Evolutionary conservation across 2,888 invertebrate genomes (phyloP).

Genomic region (Troides aeacus): DNA sequence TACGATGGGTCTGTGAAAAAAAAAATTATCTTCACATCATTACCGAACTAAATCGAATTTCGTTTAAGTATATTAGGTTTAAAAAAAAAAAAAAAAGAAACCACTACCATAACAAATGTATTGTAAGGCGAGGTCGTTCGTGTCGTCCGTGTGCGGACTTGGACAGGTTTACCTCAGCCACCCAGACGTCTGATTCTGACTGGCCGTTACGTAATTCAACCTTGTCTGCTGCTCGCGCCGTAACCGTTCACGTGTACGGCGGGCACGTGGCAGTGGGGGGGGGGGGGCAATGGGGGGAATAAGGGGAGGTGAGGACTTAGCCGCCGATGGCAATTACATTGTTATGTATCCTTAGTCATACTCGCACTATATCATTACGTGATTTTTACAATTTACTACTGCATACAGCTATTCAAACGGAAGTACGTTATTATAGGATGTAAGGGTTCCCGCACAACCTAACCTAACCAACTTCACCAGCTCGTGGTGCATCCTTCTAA

Average conservation of each 20-base stretch:
- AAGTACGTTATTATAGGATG: background rate
- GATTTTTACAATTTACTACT: background rate
- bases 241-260: slow-evolving; percentile 16
- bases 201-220: slow-evolving; percentile 20
- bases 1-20: too few relatives aligned
- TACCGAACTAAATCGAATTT: too few relatives aligned
- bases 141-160: slow-evolving; percentile 1
- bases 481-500: too few relatives aligned
- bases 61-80: too few relatives aligned
- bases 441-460: too few relatives aligned
- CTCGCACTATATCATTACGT: background rate
- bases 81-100: too few relatives aligned
- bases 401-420: background rate
- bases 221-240: slow-evolving; percentile 20
- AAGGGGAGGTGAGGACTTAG: slow-evolving; percentile 1
- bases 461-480: too few relatives aligned
- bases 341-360: slow-evolving; percentile 10
- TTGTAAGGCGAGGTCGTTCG: slow-evolving; percentile 6
- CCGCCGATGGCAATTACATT: slow-evolving; percentile 11
- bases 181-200: slow-evolving; percentile 8
- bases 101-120: too few relatives aligned
- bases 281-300: background rate
- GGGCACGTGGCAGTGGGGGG: slow-evolving; percentile 21
- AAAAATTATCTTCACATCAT: too few relatives aligned
- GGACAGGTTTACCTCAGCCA: slow-evolving; percentile 4